Conservation (phyloP, 1,140 invertebrate genomes). For the Panulirus ornatus region DNA sequence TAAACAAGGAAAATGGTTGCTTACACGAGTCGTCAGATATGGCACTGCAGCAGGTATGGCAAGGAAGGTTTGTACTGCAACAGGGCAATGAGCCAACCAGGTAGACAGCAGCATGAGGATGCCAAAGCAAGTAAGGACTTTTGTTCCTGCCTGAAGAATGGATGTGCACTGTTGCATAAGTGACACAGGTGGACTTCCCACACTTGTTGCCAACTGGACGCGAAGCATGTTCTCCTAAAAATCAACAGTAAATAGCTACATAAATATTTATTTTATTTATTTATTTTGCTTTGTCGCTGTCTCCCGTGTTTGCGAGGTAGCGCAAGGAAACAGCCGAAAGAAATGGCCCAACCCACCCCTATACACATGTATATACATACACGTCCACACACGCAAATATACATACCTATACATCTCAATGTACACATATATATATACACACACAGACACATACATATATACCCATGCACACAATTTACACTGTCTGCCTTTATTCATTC, state of each 20-base stretch:
- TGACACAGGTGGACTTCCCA: slow-evolving; percentile 90
- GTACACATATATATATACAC: too few species aligned
- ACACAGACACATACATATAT: too few species aligned
- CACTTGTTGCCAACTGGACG: slow-evolving; percentile 92
- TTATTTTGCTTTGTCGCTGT: too few species aligned
- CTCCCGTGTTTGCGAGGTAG: too few species aligned
- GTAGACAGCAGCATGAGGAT: slow-evolving; percentile 93
- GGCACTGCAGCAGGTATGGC: slow-evolving; percentile 90
- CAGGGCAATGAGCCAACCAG: slow-evolving; percentile 92
- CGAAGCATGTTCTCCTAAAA: slow-evolving; percentile 91
- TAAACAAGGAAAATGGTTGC: neutral
- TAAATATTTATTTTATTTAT: neutral
- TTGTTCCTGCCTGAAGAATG: slow-evolving; percentile 83
- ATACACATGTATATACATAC: too few species aligned
- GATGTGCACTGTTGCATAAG: slow-evolving; percentile 92
- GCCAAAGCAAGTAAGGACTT: slow-evolving; percentile 91
- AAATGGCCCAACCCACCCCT: too few species aligned
- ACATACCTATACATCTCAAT: too few species aligned
- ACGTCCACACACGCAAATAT: too few species aligned
- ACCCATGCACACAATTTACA: too few species aligned
- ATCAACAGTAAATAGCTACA: too few species aligned
- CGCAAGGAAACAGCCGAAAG: too few species aligned
- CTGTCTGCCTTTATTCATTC: too few species aligned
- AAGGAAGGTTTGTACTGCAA: slow-evolving; percentile 91
- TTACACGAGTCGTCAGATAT: slow-evolving; percentile 88